Conservation (phyloP, 2,113 vertebrate species). For the Varanus komodoensis region DNA sequence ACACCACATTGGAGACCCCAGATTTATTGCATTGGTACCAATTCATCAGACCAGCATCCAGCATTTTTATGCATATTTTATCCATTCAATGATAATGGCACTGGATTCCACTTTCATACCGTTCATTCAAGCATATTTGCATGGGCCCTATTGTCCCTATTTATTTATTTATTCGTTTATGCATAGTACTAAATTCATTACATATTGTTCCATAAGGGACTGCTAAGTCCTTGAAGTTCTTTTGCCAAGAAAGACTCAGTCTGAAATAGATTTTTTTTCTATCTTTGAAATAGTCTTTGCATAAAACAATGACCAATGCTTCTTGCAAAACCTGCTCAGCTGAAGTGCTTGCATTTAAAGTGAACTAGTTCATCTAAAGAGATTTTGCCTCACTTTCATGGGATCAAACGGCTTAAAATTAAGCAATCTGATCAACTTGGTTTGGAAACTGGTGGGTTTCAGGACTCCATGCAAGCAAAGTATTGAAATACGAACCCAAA, state of each 20-base stretch:
- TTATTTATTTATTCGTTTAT: background rate
- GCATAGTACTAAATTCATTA: too few species aligned
- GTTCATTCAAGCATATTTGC: background rate
- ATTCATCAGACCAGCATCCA: background rate
- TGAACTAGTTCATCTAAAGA: background rate
- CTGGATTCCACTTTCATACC: background rate
- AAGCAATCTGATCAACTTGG: background rate
- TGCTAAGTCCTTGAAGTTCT: background rate
- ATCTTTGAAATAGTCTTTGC: background rate
- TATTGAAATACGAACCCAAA: background rate
- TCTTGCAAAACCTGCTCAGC: background rate
- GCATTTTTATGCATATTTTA: background rate
- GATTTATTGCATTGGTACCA: background rate
- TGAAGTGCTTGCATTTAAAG: background rate
- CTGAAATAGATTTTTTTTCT: background rate
- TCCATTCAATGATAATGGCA: background rate
- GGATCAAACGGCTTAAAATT: background rate
- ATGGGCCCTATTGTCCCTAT: background rate
- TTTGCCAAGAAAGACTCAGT: background rate
- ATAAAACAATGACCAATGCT: background rate
- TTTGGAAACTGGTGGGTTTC: background rate
- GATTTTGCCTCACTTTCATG: background rate
- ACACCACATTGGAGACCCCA: too few species aligned
- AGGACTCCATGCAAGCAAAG: background rate
- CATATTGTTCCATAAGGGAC: background rate